Conservation (phyloP, 1,140 invertebrate genomes). For the Plodia interpunctella region DNA sequence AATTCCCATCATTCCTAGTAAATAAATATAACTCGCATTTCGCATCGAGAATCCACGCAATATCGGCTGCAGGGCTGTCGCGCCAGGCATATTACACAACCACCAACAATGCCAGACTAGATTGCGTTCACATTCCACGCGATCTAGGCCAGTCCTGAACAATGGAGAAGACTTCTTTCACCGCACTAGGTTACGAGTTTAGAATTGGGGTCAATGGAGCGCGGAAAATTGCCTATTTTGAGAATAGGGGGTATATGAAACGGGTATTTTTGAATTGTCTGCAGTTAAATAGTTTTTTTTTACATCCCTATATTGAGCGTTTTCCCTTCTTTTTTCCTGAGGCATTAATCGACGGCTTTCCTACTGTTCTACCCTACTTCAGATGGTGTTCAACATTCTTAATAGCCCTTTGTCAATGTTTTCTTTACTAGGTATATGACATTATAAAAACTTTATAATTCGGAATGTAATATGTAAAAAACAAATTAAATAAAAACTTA, state of each 20-base stretch:
- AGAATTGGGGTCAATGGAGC: slow-evolving; percentile 20
- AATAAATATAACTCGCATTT: background rate
- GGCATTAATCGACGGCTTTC: too few species aligned
- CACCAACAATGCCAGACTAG: slow-evolving; percentile 14
- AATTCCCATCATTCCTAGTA: background rate
- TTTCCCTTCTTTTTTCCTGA: too few species aligned
- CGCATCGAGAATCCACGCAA: slow-evolving; percentile 1
- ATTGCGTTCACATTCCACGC: slow-evolving; percentile 19
- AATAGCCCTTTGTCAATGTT: too few species aligned
- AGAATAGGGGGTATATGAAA: background rate
- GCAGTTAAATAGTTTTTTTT: background rate
- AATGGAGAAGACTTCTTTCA: slow-evolving; percentile 17
- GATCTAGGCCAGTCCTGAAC: slow-evolving; percentile 18
- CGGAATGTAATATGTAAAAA: too few species aligned
- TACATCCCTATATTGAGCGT: too few species aligned
- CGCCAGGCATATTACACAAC: background rate
- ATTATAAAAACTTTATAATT: too few species aligned
- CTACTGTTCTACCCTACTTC: too few species aligned
- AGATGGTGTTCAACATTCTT: too few species aligned
- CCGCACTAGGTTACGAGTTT: slow-evolving; percentile 18
- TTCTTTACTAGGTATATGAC: too few species aligned
- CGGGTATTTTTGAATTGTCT: background rate
- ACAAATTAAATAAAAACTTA: too few species aligned
- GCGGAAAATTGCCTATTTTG: slow-evolving; percentile 17
- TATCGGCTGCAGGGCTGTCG: slow-evolving; percentile 18